These are phyloP conservation scores for Eupeodes luniger DNA, from an alignment of 2,888 invertebrate genomes.

Conservation along the genomic window DNA sequence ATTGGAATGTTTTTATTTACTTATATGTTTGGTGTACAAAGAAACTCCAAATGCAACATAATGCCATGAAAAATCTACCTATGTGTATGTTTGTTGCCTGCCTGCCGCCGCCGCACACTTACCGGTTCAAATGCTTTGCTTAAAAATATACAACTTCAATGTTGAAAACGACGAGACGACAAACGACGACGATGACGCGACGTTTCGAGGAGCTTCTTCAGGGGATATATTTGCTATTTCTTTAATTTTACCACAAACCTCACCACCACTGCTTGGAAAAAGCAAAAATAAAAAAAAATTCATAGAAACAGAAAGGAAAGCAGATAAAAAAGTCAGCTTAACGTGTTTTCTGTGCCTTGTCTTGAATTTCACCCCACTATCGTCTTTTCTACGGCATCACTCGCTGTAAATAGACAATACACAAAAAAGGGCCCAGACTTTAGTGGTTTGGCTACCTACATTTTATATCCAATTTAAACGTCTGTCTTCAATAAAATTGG, in stretches of 20 bases:
- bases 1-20: slow-evolving; percentile 71
- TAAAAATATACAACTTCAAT: slow-evolving; percentile 41
- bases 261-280: slow-evolving; percentile 27
- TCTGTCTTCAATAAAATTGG: slow-evolving; percentile 58
- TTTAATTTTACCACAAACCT: slow-evolving; percentile 44
- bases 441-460: slow-evolving; percentile 50
- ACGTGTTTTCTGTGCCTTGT: slow-evolving; percentile 48
- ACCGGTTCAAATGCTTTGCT: slow-evolving; percentile 36
- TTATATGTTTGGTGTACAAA: slow-evolving; percentile 43
- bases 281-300: slow-evolving; percentile 14
- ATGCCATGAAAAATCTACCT: slow-evolving; percentile 52
- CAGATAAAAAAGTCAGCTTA: slow-evolving; percentile 61
- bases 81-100: slow-evolving; percentile 27
- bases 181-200: slow-evolving; percentile 8
- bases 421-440: slow-evolving; percentile 58
- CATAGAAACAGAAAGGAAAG: slow-evolving; percentile 60
- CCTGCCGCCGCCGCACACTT: not conserved
- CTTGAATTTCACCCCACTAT: slow-evolving; percentile 10
- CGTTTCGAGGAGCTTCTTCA: slow-evolving; percentile 62
- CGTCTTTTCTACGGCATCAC: not conserved
- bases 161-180: slow-evolving; percentile 6
- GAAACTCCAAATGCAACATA: slow-evolving; percentile 56
- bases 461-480: slow-evolving; percentile 48
- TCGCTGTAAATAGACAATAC: slow-evolving; percentile 20
- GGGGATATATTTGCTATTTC: slow-evolving; percentile 71